A percentile compares a stretch with the other conserved stretches of the same genome.
Conservation (phyloP, 2,113 vertebrate species). For the Haemorhous mexicanus region DNA sequence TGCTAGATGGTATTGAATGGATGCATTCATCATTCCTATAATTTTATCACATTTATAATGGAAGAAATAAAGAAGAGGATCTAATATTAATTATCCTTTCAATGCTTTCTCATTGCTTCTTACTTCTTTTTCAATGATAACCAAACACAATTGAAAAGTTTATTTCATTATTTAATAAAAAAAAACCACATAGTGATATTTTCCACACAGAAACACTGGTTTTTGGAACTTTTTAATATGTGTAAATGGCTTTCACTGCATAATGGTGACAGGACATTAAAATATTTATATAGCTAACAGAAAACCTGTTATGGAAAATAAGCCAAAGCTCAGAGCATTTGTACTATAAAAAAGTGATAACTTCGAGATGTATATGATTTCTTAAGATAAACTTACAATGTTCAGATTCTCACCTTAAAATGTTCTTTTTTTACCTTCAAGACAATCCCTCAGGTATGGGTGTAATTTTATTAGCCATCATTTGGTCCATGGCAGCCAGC, state of each 20-base stretch:
- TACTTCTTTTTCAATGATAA: conserved; percentile 22
- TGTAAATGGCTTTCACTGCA: background rate
- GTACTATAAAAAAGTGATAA: background rate
- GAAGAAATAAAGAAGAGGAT: background rate
- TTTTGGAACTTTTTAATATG: background rate
- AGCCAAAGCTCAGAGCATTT: background rate
- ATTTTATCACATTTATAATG: background rate
- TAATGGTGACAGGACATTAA: background rate
- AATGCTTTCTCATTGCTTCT: background rate
- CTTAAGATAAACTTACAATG: background rate
- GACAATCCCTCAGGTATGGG: background rate
- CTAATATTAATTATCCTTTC: background rate
- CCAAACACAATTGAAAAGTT: background rate
- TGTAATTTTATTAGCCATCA: conserved; percentile 1
- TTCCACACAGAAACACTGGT: background rate
- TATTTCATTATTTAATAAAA: background rate
- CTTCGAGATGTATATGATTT: background rate
- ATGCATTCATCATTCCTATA: background rate
- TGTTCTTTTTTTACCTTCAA: background rate
- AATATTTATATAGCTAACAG: background rate
- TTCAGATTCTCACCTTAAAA: background rate
- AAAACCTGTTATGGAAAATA: background rate
- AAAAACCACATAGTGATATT: background rate
- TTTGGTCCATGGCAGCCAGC: background rate
- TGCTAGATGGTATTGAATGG: background rate